Evolutionary conservation across 2,797 vertebrate genomes (phyloP), one percentile per base, ranked within the genome.

Genomic region (Silurus aristotelis): DNA sequence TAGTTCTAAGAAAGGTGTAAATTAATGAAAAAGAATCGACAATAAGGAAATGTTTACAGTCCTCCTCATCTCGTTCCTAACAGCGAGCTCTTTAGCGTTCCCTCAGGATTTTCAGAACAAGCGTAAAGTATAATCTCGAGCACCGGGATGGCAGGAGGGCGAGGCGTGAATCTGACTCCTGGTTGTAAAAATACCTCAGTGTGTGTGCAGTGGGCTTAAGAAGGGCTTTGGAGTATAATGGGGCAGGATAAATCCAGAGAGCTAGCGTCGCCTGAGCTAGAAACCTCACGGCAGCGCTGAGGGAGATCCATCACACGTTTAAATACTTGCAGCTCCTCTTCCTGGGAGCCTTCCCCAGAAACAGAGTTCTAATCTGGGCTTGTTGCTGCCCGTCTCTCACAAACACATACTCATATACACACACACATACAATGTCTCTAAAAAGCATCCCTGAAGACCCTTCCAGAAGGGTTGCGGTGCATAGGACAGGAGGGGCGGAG

Each of bases 161-260:
- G 84, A 80, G 22, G 27, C 6, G 22, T 2, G 38, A 83, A 93
- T 91, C 90, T 89, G 72, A 92, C 86, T 89, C 87, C 84, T 9
- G 88, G 77, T 82, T 88, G 89, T 91, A 93, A 91, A 93, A 92
- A 92, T 90, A 91, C 85, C 83, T 82, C 85, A 84, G 87, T 87
- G 82, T 85, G 85, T 88, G 75, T 81, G 79, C 85, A 84, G 87
- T 48, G 78, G 78, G 88, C 82, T 87, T 83, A 83, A 25, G 80
- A 27, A 25, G 80, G 71, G 85, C 83, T 78, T 86, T 86, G 80
- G 80, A 83, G 72, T 73, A 87, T 89, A 89, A 91, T 85, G 60
- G 60, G 31, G 87, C 87, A 84, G 89, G 83, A 79, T 89, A 90
- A 83, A 89, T 85, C 88, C 85, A 71, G 87, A 76, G 46, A 27